These are phyloP conservation scores for Polyergus mexicanus DNA, from an alignment of 1,140 invertebrate species.

Conservation along the genomic window DNA sequence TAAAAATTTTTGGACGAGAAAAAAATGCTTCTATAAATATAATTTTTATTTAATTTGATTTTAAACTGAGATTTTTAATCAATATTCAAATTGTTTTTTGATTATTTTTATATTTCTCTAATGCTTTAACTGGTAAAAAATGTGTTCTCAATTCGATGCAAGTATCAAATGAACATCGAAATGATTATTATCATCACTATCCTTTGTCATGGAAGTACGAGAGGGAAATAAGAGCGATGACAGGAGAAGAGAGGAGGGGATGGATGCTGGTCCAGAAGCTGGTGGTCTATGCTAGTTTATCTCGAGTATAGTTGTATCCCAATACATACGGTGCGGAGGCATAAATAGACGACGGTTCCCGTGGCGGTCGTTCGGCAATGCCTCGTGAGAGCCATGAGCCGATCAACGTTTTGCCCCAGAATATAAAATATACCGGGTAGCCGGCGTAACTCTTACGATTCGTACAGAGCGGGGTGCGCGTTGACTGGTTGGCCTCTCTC, in stretches of 20 bases:
- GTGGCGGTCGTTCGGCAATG: conserved; percentile 67
- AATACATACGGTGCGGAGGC: conserved; percentile 45
- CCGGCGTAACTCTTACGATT: conserved; percentile 52
- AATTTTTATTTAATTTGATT: not conserved
- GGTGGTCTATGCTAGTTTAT: conserved; percentile 7
- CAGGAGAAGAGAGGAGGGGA: not conserved
- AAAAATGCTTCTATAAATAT: not conserved
- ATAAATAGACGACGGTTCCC: conserved; percentile 67
- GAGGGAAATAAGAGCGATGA: not conserved
- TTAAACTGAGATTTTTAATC: not conserved
- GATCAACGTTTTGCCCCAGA: conserved; percentile 65
- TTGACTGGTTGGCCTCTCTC: conserved; percentile 4
- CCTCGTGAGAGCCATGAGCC: conserved; percentile 65
- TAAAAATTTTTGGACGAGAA: not conserved
- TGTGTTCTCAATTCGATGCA: not conserved
- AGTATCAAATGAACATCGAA: not conserved
- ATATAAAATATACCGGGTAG: conserved; percentile 71
- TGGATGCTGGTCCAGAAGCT: not conserved
- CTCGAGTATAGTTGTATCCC: conserved; percentile 39
- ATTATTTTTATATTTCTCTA: not conserved
- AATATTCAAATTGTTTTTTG: not conserved
- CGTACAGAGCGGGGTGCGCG: conserved; percentile 5
- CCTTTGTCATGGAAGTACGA: not conserved
- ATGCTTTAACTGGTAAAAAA: not conserved
- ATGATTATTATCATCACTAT: not conserved